Percentiles rank a stretch among this genome's conserved stretches.
Conservation (phyloP, 2,888 invertebrate species). For the Macaria notata region DNA sequence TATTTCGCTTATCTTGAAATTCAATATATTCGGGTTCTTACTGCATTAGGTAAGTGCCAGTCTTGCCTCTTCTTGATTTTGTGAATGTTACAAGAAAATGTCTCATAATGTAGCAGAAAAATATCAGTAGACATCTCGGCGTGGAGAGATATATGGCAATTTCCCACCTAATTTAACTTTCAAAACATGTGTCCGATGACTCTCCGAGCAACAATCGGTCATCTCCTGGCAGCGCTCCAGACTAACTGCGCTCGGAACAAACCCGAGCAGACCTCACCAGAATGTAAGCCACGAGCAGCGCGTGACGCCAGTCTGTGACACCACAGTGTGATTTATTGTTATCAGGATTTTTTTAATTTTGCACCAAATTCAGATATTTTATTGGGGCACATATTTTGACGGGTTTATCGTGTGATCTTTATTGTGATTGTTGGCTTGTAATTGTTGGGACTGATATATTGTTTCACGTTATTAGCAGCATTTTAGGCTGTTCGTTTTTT, state of each 20-base stretch:
- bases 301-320: conserved; percentile 16
- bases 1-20: no score
- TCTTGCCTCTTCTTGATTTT: no score
- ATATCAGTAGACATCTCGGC: no score
- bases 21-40: no score
- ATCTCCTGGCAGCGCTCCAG: conserved; percentile 20
- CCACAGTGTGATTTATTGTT: conserved; percentile 13
- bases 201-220: conserved; percentile 5
- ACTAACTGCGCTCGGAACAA: conserved; percentile 14
- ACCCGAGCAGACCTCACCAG: conserved; percentile 13
- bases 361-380: conserved; percentile 5
- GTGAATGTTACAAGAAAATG: no score
- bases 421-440: not conserved
- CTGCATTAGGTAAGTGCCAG: no score
- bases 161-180: not conserved
- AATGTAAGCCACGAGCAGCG: conserved; percentile 14
- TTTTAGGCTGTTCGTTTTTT: no score
- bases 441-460: not conserved
- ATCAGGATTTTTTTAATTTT: conserved; percentile 4
- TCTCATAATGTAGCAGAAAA: no score
- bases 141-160: not conserved
- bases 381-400: conserved; percentile 10
- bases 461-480: no score
- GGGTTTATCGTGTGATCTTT: conserved; percentile 6
- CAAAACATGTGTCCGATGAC: not conserved